These are phyloP conservation scores for Galbula dea DNA, from an alignment of 2,113 vertebrate genomes.

Conservation along the genomic window DNA sequence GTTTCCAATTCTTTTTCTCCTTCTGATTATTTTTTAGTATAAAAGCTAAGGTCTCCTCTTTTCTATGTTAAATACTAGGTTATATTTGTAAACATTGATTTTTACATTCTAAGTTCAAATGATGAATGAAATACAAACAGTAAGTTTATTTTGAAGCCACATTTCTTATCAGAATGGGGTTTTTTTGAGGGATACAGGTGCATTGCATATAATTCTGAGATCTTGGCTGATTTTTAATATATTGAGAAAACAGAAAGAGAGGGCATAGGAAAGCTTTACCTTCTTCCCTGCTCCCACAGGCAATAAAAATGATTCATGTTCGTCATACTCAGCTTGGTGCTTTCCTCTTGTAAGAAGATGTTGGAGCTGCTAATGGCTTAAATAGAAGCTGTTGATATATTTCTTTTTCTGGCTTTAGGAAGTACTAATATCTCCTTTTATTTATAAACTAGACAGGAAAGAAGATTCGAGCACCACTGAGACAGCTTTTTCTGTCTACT, in stretches of 20 bases:
- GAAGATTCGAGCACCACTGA: not conserved
- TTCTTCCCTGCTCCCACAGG: not conserved
- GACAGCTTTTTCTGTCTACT: not conserved
- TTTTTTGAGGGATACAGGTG: not conserved
- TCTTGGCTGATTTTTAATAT: not conserved
- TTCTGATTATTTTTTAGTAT: not conserved
- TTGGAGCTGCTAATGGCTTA: not conserved
- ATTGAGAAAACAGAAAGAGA: not conserved
- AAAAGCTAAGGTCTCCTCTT: not conserved
- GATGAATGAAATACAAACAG: not conserved
- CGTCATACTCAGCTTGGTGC: not conserved
- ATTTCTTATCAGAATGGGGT: not conserved
- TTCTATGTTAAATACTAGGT: not conserved
- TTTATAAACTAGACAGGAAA: not conserved
- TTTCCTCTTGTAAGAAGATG: not conserved
- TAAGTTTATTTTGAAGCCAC: not conserved
- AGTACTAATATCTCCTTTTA: not conserved
- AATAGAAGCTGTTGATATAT: not conserved
- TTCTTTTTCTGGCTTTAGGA: not conserved
- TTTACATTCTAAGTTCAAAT: not conserved
- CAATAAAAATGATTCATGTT: not conserved
- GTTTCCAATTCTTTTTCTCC: not conserved
- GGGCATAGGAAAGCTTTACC: not conserved
- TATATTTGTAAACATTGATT: not conserved
- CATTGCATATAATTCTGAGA: not conserved